Percentiles rank a stretch among this genome's conserved stretches.
These are phyloP conservation scores for Eudasyphora cyanicolor DNA, from an alignment of 2,888 invertebrate species.

Conservation along the genomic window DNA sequence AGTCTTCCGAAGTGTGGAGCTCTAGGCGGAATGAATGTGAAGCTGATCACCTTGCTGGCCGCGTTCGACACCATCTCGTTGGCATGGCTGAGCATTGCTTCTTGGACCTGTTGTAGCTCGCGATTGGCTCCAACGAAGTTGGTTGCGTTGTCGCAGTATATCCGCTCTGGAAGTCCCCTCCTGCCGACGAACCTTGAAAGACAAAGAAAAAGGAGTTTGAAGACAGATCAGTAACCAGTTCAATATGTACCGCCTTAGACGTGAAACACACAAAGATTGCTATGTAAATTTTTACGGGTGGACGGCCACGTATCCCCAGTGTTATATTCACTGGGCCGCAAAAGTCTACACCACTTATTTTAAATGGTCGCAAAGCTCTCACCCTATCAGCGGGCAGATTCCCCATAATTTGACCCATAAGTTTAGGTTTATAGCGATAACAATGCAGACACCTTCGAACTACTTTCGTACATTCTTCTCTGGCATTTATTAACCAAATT, in stretches of 20 bases:
- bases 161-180: background rate
- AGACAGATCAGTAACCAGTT: background rate
- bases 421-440: conserved; percentile 49
- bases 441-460: conserved; percentile 42
- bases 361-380: conserved; percentile 35
- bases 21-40: no score
- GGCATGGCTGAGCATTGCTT: background rate
- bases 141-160: no score
- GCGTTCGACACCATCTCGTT: background rate
- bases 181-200: conserved; percentile 28
- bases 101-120: conserved; percentile 22
- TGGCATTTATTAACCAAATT: conserved; percentile 45
- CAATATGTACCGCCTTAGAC: conserved; percentile 27
- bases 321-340: no score
- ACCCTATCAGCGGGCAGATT: conserved; percentile 50
- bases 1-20: no score
- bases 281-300: no score
- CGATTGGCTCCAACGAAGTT: conserved; percentile 29
- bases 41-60: conserved; percentile 51
- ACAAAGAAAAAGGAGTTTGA: background rate
- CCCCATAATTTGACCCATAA: conserved; percentile 50
- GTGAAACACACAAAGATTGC: no score
- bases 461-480: conserved; percentile 35
- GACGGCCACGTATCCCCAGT: no score
- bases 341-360: no score